Evolutionary conservation across 35 echinoderm and acorn worm genomes (phyloP).

Genomic region (Strongylocentrotus purpuratus): DNA sequence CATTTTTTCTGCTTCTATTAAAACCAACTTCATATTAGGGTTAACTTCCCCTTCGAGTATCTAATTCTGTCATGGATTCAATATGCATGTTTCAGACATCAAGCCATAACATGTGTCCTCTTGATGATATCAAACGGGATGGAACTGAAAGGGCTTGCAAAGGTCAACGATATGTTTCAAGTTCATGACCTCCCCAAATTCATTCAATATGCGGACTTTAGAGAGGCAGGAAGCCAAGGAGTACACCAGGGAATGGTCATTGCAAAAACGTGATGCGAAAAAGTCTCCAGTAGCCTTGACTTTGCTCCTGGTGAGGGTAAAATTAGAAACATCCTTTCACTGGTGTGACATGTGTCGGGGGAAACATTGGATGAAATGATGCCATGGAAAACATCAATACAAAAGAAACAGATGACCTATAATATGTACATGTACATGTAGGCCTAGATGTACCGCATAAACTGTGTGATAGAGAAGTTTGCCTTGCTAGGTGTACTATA

Average conservation of each 20-base stretch:
- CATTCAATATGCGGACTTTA: background rate
- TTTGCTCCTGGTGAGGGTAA: background rate
- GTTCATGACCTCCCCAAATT: conserved; percentile 9
- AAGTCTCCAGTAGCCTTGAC: background rate
- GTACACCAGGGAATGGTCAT: background rate
- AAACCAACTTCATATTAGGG: too few species aligned
- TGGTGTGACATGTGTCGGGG: background rate
- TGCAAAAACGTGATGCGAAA: background rate
- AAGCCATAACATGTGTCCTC: background rate
- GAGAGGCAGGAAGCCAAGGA: background rate
- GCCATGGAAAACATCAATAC: background rate
- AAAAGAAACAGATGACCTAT: too few species aligned
- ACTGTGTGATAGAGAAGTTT: too few species aligned
- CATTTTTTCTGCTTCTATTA: too few species aligned
- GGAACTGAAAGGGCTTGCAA: background rate
- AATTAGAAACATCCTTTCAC: background rate
- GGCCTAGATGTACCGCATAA: too few species aligned
- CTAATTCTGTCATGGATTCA: too few species aligned
- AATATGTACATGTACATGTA: too few species aligned
- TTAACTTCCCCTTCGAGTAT: too few species aligned
- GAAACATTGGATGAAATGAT: background rate
- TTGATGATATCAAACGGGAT: background rate
- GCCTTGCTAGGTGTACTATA: too few species aligned
- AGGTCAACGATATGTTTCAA: background rate
- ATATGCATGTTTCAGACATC: background rate